Evolutionary conservation across 1,140 invertebrate species (phyloP).

Genomic region (Cydia splendana): DNA sequence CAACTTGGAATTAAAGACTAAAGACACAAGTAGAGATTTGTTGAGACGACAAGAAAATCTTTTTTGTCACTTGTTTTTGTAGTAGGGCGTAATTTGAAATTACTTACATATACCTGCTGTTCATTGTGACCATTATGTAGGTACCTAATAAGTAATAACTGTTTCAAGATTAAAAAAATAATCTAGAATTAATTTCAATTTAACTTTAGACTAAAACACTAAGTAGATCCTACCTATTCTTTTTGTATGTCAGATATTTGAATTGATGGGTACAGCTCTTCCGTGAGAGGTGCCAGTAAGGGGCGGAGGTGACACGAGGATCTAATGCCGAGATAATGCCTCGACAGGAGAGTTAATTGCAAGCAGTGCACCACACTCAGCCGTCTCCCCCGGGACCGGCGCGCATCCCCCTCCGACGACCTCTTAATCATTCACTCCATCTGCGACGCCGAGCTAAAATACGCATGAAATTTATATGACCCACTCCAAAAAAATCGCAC

Average conservation of each 20-base stretch:
- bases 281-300: neutral
- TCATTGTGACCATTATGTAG: too few relatives aligned
- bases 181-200: too few relatives aligned
- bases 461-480: slow-evolving; percentile 75
- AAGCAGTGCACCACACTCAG: slow-evolving; percentile 64
- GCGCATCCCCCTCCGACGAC: slow-evolving; percentile 43
- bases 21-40: too few relatives aligned
- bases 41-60: too few relatives aligned
- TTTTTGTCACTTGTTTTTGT: too few relatives aligned
- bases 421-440: slow-evolving; percentile 74
- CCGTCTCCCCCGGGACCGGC: slow-evolving; percentile 58
- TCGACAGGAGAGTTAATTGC: slow-evolving; percentile 74
- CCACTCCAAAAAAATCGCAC: slow-evolving; percentile 59
- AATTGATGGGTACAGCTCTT: neutral
- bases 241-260: neutral
- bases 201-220: neutral
- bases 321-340: slow-evolving; percentile 72
- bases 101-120: too few relatives aligned
- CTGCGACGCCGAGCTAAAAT: slow-evolving; percentile 63
- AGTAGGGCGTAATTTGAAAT: too few relatives aligned
- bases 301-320: slow-evolving; percentile 39
- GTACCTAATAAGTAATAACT: too few relatives aligned
- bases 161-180: too few relatives aligned
- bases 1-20: too few relatives aligned
- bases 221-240: neutral